Base-by-base conservation (phyloP, 2,797 vertebrate genomes). In the Phrynocephalus vlangalii region DNA sequence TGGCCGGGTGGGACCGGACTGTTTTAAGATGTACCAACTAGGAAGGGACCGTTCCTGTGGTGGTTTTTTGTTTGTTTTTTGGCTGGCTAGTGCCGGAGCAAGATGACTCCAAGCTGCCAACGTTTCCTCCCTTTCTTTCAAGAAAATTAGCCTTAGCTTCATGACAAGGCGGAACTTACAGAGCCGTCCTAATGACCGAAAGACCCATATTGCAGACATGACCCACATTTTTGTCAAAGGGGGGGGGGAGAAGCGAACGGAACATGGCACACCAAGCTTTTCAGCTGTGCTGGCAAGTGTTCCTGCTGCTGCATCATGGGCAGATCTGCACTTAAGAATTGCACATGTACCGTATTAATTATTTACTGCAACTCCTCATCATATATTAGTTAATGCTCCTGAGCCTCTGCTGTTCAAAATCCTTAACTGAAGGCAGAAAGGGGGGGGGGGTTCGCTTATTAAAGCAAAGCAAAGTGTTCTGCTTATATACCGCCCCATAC, bases 331-430 rank as follows among this genome's bases (percentile, higher is more conserved):
- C n/a, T 85, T 85, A 72, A 52, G 52, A 50, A 83, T 56, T 82
- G 86, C 26, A 82, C 18, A 33, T 82, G 38, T 33, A 80, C 89
- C 83, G 66, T 87, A 87, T 60, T 72, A 56, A 6, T 52, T 85
- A 85, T 87, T 92, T 90, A 93, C 88, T 89, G 88, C 50, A 89
- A 72, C 9, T 0, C 0, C 16, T 72, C 88, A 89, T 83, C 24
- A 77, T 26, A 22, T 50, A 28, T 16, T 85, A 15, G 66, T 52
- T 71, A 4, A 50, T 0, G 0, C 50, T 48, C 79, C 82, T 4
- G n/a, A 66, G n/a, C 7, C 82, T 75, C 0, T 0, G 0, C 26
- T 82, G 33, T 52, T 3, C 13, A 52, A 4, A n/a, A 56, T 67
- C 84, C 0, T 0, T 0, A 11, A 7, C 20, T 0, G 0, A 44